A percentile compares a stretch with the other conserved stretches of the same genome.
Evolutionary conservation across 2,113 vertebrate species (phyloP).

Genomic region (Piprites chloris): DNA sequence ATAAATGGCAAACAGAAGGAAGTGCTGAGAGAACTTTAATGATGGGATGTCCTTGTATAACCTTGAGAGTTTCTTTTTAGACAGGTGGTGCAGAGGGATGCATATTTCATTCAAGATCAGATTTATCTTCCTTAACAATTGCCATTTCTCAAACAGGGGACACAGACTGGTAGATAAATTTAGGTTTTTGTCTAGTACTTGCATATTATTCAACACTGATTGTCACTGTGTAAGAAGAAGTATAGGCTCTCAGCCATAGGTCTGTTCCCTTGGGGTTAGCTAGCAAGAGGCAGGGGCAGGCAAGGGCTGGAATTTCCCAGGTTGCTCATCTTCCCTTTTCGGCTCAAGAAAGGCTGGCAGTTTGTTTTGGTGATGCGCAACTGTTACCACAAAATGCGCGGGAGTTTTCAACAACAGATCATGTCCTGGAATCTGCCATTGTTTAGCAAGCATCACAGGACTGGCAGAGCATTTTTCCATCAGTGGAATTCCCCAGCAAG

Average conservation of each 20-base stretch:
- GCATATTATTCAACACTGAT: neutral
- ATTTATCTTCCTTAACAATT: neutral
- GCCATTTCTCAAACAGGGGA: neutral
- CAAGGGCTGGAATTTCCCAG: neutral
- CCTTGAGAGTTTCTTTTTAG: neutral
- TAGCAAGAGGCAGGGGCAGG: neutral
- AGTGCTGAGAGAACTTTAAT: neutral
- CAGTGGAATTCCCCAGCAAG: neutral
- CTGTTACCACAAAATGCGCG: neutral
- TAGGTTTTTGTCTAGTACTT: neutral
- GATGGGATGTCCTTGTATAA: neutral
- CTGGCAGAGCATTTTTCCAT: neutral
- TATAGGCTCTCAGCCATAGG: neutral
- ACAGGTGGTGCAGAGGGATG: neutral
- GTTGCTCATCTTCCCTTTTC: constrained; percentile 1
- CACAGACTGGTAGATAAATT: neutral
- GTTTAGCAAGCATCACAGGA: neutral
- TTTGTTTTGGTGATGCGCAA: neutral
- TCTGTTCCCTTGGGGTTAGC: neutral
- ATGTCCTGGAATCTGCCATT: neutral
- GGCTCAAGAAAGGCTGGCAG: neutral
- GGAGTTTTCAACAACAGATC: neutral
- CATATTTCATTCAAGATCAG: neutral
- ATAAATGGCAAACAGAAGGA: neutral
- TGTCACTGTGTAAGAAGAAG: neutral